Evolutionary conservation across 2,113 vertebrate genomes (phyloP).

Genomic region (Leptosomus discolor): DNA sequence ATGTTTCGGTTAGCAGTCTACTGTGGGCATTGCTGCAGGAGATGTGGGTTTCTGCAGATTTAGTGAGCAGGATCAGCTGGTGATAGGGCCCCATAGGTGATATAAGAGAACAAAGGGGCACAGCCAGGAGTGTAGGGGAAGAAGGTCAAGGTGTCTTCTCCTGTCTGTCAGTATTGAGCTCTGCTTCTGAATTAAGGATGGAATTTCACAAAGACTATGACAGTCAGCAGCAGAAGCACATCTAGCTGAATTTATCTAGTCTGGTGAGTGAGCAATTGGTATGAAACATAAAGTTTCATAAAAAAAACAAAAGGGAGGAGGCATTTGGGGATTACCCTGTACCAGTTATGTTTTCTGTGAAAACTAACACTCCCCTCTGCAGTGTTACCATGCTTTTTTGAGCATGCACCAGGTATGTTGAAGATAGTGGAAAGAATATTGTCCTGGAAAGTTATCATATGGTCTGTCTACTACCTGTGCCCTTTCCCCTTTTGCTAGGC

Average conservation of each 20-base stretch:
- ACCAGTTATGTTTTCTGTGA: neutral
- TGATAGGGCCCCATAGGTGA: neutral
- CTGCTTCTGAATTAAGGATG: neutral
- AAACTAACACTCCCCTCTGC: neutral
- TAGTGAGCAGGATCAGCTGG: neutral
- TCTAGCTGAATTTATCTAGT: neutral
- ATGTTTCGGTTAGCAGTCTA: neutral
- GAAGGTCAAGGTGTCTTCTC: accelerated
- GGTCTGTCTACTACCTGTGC: too few species aligned
- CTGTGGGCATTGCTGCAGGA: neutral
- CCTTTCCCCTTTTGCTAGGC: neutral
- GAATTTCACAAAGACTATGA: neutral
- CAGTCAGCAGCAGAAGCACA: neutral
- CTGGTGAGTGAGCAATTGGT: neutral
- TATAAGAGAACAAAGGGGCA: neutral
- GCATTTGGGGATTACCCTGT: neutral
- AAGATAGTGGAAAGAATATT: neutral
- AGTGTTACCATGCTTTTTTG: neutral
- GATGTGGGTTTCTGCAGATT: neutral
- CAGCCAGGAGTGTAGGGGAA: too few species aligned
- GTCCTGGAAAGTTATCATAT: neutral
- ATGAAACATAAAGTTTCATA: neutral
- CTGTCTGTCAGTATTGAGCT: neutral
- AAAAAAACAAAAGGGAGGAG: neutral
- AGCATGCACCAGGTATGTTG: too few species aligned